A percentile compares a stretch with the other conserved stretches of the same genome.
Evolutionary conservation across 1,140 invertebrate genomes (phyloP).

Genomic region (Drosophila saltans): DNA sequence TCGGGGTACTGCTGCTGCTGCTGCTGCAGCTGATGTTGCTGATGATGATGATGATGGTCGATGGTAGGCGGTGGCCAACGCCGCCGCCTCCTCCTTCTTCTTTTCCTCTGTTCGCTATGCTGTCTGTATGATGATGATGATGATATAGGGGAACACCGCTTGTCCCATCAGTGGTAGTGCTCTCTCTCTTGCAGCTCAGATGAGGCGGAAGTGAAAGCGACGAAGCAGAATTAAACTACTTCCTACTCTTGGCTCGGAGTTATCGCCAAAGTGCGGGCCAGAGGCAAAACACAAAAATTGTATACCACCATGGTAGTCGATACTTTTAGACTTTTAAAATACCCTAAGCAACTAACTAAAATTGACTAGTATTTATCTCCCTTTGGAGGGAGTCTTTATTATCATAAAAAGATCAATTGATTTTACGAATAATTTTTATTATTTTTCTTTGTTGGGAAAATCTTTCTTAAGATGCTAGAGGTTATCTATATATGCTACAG

Average conservation of each 20-base stretch:
- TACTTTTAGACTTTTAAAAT: not conserved
- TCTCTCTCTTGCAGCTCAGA: constrained; percentile 40
- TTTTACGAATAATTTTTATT: too few relatives aligned
- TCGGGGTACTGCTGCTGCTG: constrained; percentile 18
- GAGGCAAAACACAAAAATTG: not conserved
- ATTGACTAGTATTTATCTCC: too few relatives aligned
- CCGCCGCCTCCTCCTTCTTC: too few relatives aligned
- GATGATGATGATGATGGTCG: constrained; percentile 46
- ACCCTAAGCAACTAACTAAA: not conserved
- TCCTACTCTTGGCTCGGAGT: constrained; percentile 46
- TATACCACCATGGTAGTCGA: not conserved
- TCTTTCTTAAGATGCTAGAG: too few relatives aligned
- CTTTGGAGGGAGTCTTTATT: too few relatives aligned
- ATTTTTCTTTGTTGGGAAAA: too few relatives aligned
- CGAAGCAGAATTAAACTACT: constrained; percentile 71
- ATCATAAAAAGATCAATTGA: too few relatives aligned
- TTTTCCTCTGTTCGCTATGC: too few relatives aligned
- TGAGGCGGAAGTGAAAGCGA: constrained; percentile 77
- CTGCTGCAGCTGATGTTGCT: constrained; percentile 21
- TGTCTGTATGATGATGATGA: constrained; percentile 26
- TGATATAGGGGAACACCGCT: constrained; percentile 50
- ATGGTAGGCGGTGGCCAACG: constrained; percentile 2
- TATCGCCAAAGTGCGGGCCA: constrained; percentile 6
- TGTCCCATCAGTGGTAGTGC: not conserved
- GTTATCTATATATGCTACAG: too few relatives aligned